Evolutionary conservation across 2,888 invertebrate genomes (phyloP), one percentile per base, ranked within the genome.

Genomic region (Phaedon cochleariae): DNA sequence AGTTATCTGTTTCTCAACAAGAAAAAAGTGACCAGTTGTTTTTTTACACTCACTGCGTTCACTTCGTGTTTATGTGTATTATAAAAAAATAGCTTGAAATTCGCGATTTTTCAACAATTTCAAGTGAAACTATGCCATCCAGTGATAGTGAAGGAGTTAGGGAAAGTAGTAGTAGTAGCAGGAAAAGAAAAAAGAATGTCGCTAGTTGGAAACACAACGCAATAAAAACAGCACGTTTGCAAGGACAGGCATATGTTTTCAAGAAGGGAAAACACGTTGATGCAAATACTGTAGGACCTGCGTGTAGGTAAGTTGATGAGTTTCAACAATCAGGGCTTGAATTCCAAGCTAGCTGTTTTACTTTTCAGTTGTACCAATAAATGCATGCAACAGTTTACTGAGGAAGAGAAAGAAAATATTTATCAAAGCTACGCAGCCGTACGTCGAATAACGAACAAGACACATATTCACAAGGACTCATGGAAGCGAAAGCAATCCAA

Each of bases 401-500:
- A 62, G 9, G 64, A 68, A 64, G 71, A 71, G 46, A 71, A 66
- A 46, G 26, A 26, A 48, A 21, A 45, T 31, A 41, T 69, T 46
- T 66, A 20, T 64, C 60, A 9, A 68, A 68, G 9, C 48, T 69
- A 51, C 49, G 57, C 48, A 57, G 57, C 57, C 53, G 65, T 64
- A 65, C n/a, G 45, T 26, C 67, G 10, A 71, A 69, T 67, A 72
- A 72, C 51, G 61, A 64, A 41, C 65, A 68, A 62, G 71, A 72
- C 49, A 71, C 67, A 45, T 71, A 62, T 59, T 46, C 69, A 20
- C 67, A 69, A 57, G 70, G 70, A 57, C 64, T 71, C n/a, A 72
- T 66, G 53, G 69, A 67, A 69, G 55, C 22, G 59, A 71, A 64
- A 61, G 46, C 65, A n/a, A 67, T 69, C 58, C 61, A 59, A 34